Percentiles rank a stretch among this genome's conserved stretches.
Evolutionary conservation across 2,888 invertebrate species (phyloP).

Genomic region (Idaea aversata): DNA sequence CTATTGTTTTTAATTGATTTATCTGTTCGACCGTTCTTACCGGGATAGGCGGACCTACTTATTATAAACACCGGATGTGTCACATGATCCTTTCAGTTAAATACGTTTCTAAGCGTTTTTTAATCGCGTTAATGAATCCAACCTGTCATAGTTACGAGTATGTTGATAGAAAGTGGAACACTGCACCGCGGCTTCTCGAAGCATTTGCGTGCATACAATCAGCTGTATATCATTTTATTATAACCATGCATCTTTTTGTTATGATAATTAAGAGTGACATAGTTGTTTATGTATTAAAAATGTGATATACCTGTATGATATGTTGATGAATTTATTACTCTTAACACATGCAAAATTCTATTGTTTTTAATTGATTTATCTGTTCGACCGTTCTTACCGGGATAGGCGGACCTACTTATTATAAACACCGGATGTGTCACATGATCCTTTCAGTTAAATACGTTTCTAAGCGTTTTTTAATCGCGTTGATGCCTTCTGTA

Average conservation of each 20-base stretch:
- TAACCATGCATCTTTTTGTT: conserved; percentile 13
- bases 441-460: conserved; percentile 4
- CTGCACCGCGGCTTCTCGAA: conserved; percentile 24
- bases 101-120: conserved; percentile 18
- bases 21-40: no score
- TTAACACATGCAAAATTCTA: no score
- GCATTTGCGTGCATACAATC: conserved; percentile 27
- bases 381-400: no score
- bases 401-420: no score
- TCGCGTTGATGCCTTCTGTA: conserved; percentile 27
- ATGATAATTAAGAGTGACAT: not conserved
- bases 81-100: conserved; percentile 4
- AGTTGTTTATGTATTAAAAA: not conserved
- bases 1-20: no score
- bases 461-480: conserved; percentile 26
- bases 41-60: no score
- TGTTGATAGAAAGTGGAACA: conserved; percentile 38
- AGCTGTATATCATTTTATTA: conserved; percentile 23
- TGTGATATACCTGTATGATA: not conserved
- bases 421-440: no score
- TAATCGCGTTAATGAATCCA: conserved; percentile 24
- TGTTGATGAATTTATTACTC: not conserved
- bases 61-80: no score
- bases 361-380: no score
- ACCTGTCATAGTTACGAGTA: conserved; percentile 19